These are phyloP conservation scores for Diabrotica virgifera DNA, from an alignment of 1,140 invertebrate genomes.

Conservation along the genomic window DNA sequence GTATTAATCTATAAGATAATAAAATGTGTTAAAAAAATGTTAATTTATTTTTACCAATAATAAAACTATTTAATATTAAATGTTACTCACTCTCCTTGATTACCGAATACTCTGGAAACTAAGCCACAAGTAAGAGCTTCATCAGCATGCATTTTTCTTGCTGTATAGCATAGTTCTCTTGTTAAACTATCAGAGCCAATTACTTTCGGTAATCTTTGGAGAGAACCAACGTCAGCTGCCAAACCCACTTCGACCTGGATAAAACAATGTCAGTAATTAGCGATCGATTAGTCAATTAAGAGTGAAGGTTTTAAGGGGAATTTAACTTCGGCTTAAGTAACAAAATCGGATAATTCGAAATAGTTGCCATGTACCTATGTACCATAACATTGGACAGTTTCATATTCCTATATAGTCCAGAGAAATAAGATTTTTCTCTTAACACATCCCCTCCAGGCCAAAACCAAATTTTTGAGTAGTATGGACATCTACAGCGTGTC, in stretches of 20 bases:
- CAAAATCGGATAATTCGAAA: too few relatives aligned
- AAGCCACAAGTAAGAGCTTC: slow-evolving; percentile 79
- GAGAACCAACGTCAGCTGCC: slow-evolving; percentile 90
- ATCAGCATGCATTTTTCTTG: slow-evolving; percentile 71
- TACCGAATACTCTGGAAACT: slow-evolving; percentile 70
- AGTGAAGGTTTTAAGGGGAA: too few relatives aligned
- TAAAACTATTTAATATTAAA: neutral
- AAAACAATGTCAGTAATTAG: slow-evolving; percentile 5
- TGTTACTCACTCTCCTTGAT: slow-evolving; percentile 62
- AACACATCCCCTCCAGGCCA: too few relatives aligned
- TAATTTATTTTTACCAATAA: too few relatives aligned
- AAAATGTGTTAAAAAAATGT: too few relatives aligned
- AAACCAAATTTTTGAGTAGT: too few relatives aligned
- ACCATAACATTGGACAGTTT: too few relatives aligned
- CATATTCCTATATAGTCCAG: too few relatives aligned
- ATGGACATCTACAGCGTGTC: too few relatives aligned
- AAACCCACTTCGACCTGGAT: slow-evolving; percentile 71
- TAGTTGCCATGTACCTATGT: too few relatives aligned
- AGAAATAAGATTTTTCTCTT: too few relatives aligned
- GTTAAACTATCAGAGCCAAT: slow-evolving; percentile 84
- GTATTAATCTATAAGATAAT: slow-evolving; percentile 59
- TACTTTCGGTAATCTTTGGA: slow-evolving; percentile 92
- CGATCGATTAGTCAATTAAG: neutral
- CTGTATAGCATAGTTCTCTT: slow-evolving; percentile 85
- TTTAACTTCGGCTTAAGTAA: too few relatives aligned